phyloP scores from a whole-genome alignment of 2,888 invertebrate species.

The Acleris holmiana region DNA sequence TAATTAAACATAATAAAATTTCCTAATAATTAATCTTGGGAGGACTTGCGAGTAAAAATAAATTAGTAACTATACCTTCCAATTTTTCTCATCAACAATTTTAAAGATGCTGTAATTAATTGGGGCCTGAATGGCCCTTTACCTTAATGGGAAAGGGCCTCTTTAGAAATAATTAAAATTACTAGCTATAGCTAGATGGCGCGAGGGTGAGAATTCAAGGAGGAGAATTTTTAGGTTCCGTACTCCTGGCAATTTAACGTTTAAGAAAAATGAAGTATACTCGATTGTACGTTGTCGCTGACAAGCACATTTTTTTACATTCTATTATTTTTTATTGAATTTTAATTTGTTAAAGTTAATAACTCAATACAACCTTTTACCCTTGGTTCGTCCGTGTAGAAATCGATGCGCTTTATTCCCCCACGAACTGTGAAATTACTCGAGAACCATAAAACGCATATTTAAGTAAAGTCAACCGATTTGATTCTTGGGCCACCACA shows the following conservation, averaged over 20 bases:
- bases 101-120: constrained; percentile 57
- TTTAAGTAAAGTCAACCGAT: no score
- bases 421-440: no score
- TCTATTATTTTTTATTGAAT: no score
- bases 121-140: constrained; percentile 56
- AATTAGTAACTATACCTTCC: constrained; percentile 47
- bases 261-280: not conserved
- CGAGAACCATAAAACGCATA: no score
- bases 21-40: constrained; percentile 33
- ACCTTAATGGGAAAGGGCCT: constrained; percentile 50
- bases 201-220: constrained; percentile 17
- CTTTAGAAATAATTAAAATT: constrained; percentile 55
- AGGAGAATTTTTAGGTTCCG: constrained; percentile 5
- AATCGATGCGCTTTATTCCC: no score
- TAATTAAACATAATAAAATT: constrained; percentile 34
- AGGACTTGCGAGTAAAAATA: constrained; percentile 23
- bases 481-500: no score
- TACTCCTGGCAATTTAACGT: constrained; percentile 6
- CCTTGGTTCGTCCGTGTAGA: no score
- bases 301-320: not conserved
- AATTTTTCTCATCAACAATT: constrained; percentile 58
- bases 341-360: no score
- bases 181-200: constrained; percentile 33
- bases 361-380: no score
- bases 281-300: not conserved